Conservation (phyloP, 2,113 vertebrate species). For the Sphyrna mokarran region DNA sequence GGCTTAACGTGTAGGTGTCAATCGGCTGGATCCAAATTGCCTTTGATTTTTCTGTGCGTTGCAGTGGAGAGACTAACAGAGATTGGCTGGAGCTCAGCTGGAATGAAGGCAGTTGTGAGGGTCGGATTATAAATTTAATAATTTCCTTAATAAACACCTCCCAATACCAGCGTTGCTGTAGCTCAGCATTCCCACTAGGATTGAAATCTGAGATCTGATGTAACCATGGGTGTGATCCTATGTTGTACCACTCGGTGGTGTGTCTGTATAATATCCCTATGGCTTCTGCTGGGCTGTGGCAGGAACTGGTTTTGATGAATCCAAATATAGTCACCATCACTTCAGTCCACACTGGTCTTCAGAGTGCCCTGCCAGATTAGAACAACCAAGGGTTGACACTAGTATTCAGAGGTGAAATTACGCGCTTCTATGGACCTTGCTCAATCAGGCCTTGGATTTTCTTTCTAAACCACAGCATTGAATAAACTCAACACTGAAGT, state of each 20-base stretch:
- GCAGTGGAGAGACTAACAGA: neutral
- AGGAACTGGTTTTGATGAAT: neutral
- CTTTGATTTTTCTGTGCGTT: neutral
- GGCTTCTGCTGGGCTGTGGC: neutral
- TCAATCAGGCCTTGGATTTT: neutral
- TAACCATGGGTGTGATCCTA: neutral
- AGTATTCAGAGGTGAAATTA: neutral
- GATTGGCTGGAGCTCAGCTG: neutral
- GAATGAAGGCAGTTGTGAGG: neutral
- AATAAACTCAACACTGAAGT: neutral
- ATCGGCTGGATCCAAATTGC: neutral
- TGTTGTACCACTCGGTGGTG: neutral
- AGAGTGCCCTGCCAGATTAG: neutral
- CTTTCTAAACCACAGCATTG: neutral
- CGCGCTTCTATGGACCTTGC: neutral
- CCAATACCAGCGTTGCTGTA: neutral
- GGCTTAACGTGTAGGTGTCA: neutral
- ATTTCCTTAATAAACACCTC: neutral
- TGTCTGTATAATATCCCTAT: neutral
- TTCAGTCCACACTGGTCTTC: neutral
- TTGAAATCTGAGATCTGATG: neutral
- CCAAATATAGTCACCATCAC: neutral
- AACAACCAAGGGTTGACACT: neutral
- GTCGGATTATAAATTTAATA: neutral
- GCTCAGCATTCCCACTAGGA: neutral